Percentiles rank a stretch among this genome's conserved stretches.
Conservation (phyloP, 92 coral and sea anemone genomes). For the Epizoanthus illoricatus region DNA sequence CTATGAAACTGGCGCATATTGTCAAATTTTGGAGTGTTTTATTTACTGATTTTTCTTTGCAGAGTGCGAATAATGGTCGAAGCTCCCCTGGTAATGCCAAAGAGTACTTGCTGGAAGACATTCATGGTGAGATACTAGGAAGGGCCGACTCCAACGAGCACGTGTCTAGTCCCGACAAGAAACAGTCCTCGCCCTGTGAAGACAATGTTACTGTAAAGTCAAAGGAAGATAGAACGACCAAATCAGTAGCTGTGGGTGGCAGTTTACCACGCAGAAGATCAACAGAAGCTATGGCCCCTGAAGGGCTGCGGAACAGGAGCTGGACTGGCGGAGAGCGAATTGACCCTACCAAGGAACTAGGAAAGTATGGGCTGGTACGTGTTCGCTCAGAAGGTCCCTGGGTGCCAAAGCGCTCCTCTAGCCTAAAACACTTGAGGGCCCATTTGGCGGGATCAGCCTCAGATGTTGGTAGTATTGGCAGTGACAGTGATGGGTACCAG, state of each 20-base stretch:
- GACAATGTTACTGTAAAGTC: background rate
- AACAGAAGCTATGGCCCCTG: conserved; percentile 25
- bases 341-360: background rate
- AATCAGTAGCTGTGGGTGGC: conserved; percentile 2
- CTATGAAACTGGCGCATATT: no score
- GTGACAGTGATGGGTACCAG: conserved; percentile 33
- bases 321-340: conserved; percentile 30
- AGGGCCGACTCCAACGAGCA: conserved; percentile 9
- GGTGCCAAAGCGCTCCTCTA: conserved; percentile 41
- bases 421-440: conserved; percentile 27
- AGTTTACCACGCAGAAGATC: conserved; percentile 29
- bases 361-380: conserved; percentile 18
- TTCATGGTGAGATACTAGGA: conserved; percentile 40
- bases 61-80: conserved; percentile 6
- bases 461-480: conserved; percentile 19
- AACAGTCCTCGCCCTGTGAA: background rate
- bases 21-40: no score
- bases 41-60: background rate
- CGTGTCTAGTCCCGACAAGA: background rate
- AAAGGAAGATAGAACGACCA: background rate
- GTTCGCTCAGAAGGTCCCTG: conserved; percentile 18
- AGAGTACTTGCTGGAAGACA: conserved; percentile 32
- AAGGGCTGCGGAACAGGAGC: conserved; percentile 31
- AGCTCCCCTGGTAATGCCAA: conserved; percentile 23
- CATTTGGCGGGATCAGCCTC: conserved; percentile 23